These are phyloP conservation scores for Leptodactylus fuscus DNA, from an alignment of 2,113 vertebrate species.

Conservation along the genomic window DNA sequence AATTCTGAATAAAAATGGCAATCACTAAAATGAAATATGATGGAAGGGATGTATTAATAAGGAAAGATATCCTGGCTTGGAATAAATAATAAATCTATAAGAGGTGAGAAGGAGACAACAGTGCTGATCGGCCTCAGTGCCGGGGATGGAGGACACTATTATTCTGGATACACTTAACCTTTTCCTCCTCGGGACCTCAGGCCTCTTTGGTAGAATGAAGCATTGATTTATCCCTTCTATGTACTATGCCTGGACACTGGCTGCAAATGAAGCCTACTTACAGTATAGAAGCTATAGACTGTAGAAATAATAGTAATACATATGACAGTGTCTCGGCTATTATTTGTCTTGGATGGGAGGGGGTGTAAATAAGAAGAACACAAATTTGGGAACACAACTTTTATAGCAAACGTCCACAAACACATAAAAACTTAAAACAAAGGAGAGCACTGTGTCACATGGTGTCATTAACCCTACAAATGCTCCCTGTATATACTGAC, in stretches of 20 bases:
- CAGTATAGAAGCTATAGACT: background rate
- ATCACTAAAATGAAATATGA: background rate
- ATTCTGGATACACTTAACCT: conserved; percentile 60
- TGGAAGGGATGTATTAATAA: background rate
- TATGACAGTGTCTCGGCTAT: background rate
- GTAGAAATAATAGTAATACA: background rate
- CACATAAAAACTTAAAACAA: conserved; percentile 68
- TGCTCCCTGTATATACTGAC: conserved; percentile 68
- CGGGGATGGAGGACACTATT: background rate
- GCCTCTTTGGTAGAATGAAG: conserved; percentile 63
- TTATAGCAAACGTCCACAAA: conserved; percentile 75
- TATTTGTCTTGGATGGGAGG: no score
- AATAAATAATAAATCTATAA: conserved; percentile 4
- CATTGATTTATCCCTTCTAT: conserved; percentile 63
- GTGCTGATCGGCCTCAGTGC: background rate
- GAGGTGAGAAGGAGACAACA: background rate
- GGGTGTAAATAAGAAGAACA: conserved; percentile 72
- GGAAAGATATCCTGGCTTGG: background rate
- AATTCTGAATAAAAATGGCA: background rate
- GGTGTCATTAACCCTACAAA: conserved; percentile 64
- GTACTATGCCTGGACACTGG: conserved; percentile 67
- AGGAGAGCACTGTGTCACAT: conserved; percentile 64
- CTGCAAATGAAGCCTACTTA: conserved; percentile 80
- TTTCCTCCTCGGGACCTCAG: conserved; percentile 59
- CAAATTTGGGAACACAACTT: conserved; percentile 65